Conservation (phyloP, 53 echinoderm and acorn worm genomes). For the Temnopleurus reevesii region DNA sequence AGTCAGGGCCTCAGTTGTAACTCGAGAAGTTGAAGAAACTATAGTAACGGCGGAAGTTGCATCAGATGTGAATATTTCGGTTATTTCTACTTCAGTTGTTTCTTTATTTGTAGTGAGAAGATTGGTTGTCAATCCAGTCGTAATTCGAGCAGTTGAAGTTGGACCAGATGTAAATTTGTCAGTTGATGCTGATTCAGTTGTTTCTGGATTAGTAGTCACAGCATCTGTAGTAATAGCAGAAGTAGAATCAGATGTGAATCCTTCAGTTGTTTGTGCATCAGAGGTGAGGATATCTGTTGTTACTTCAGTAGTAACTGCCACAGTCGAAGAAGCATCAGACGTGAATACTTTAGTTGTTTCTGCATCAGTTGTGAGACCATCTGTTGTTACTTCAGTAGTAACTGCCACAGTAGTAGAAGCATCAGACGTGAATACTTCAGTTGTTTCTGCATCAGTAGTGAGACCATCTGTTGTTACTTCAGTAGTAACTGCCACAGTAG, state of each 20-base stretch:
- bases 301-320: not conserved
- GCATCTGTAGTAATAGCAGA: not conserved
- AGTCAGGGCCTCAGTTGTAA: not conserved
- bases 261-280: not conserved
- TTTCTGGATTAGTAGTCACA: not conserved
- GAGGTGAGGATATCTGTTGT: not conserved
- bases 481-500: not conserved
- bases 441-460: not conserved
- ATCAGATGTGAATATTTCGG: conserved; percentile 2
- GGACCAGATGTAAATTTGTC: not conserved
- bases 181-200: not conserved
- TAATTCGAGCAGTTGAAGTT: not conserved
- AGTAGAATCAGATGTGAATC: not conserved
- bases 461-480: not conserved
- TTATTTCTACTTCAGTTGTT: not conserved
- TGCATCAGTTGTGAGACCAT: not conserved
- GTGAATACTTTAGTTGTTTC: not conserved
- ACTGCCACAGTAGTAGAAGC: not conserved
- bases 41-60: not conserved
- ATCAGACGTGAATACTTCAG: not conserved
- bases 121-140: not conserved
- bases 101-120: not conserved
- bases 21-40: not conserved
- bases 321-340: not conserved
- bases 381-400: not conserved